Percentiles rank a stretch among this genome's conserved stretches.
phyloP scores from a whole-genome alignment of 35 echinoderm and acorn worm genomes.

The Heliocidaris tuberculata region DNA sequence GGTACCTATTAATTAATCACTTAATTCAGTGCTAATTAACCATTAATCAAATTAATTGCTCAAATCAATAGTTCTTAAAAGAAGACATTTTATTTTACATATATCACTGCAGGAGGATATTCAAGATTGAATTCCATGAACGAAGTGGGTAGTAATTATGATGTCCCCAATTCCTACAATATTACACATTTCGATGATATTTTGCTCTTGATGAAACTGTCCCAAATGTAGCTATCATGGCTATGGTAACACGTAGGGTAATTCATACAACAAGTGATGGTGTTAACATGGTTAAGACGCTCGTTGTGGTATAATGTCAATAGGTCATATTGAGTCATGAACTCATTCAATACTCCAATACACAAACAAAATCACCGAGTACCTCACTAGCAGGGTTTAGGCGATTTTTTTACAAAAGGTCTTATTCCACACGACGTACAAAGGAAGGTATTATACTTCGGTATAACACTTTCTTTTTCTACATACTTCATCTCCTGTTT shows the following conservation, averaged over 20 bases:
- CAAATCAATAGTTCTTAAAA: too few species aligned
- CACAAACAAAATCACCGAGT: not conserved
- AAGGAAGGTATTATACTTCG: not conserved
- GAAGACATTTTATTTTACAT: too few species aligned
- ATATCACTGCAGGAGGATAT: too few species aligned
- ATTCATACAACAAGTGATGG: not conserved
- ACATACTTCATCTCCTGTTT: not conserved
- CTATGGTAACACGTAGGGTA: not conserved
- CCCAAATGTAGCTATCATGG: too few species aligned
- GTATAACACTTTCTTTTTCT: not conserved
- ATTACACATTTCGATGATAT: too few species aligned
- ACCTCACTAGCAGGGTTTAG: not conserved
- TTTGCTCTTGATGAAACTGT: too few species aligned
- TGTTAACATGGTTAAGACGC: not conserved
- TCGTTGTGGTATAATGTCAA: not conserved
- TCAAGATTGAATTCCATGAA: too few species aligned
- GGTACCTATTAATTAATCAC: too few species aligned
- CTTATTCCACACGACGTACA: not conserved
- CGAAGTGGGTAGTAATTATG: too few species aligned
- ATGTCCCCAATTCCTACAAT: too few species aligned
- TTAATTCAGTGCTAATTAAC: too few species aligned
- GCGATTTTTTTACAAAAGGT: not conserved
- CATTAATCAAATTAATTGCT: too few species aligned
- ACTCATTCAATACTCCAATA: not conserved
- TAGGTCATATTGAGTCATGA: not conserved